phyloP scores from a whole-genome alignment of 92 coral and sea anemone species.

The Porites cylindrica region DNA sequence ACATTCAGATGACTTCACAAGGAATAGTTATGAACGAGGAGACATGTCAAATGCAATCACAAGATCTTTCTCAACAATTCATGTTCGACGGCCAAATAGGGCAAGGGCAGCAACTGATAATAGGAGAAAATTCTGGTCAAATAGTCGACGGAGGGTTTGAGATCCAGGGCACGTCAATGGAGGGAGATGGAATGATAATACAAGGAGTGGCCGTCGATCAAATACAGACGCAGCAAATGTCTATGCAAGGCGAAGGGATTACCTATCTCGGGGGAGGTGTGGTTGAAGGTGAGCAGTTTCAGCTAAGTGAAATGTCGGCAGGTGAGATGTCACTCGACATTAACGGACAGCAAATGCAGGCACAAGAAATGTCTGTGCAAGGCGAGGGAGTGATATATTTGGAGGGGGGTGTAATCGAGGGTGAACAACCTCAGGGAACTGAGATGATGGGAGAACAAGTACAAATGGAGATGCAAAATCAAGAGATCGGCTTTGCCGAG shows the following conservation, averaged over 20 bases:
- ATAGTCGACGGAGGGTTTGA: not conserved
- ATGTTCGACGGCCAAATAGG: slow-evolving; percentile 38
- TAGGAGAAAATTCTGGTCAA: not conserved
- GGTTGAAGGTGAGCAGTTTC: not conserved
- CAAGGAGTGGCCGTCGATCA: slow-evolving; percentile 28
- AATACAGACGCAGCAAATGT: not conserved
- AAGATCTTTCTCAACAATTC: slow-evolving; percentile 9
- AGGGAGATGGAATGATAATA: not conserved
- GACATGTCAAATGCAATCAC: slow-evolving; percentile 18
- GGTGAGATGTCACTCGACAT: not conserved
- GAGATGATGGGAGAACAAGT: slow-evolving; percentile 16
- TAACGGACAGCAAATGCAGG: slow-evolving; percentile 4
- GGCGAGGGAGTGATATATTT: not conserved
- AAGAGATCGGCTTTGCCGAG: slow-evolving; percentile 5
- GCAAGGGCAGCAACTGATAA: slow-evolving; percentile 26
- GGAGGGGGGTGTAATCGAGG: not conserved
- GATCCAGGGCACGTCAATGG: not conserved
- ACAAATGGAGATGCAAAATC: slow-evolving; percentile 4
- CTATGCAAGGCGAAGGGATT: not conserved
- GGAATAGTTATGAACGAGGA: slow-evolving; percentile 20
- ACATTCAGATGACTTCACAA: not conserved
- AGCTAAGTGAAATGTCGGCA: not conserved
- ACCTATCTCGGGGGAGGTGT: not conserved
- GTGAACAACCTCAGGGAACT: no score
- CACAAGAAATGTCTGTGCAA: slow-evolving; percentile 4